phyloP scores from a whole-genome alignment of 2,797 vertebrate species.

The Zenarchopterus dispar region DNA sequence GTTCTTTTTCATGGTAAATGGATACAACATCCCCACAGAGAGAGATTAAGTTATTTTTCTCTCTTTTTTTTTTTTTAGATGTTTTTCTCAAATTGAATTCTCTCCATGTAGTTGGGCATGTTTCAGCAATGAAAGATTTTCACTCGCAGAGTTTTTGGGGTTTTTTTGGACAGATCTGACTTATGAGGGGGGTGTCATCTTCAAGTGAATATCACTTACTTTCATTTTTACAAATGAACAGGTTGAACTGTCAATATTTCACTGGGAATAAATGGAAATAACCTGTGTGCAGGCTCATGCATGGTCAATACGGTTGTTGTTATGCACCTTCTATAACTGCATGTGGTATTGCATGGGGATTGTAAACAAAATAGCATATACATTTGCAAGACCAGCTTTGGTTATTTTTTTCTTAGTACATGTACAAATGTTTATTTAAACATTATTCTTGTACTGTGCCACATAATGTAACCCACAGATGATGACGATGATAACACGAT shows the following conservation, averaged over 20 bases:
- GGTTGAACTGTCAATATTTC: constrained; percentile 17
- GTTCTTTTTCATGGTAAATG: constrained; percentile 29
- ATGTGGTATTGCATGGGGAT: constrained; percentile 77
- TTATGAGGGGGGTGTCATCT: constrained; percentile 2
- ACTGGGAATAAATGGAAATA: constrained; percentile 26
- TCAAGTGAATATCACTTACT: constrained; percentile 18
- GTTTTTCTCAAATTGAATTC: neutral
- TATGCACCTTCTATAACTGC: constrained; percentile 74
- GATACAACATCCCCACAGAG: neutral
- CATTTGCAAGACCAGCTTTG: constrained; percentile 54
- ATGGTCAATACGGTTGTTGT: constrained; percentile 59
- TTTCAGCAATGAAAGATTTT: constrained; percentile 8
- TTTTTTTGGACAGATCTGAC: neutral
- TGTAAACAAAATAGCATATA: constrained; percentile 66
- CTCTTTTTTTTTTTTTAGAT: neutral
- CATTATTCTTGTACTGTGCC: constrained; percentile 68
- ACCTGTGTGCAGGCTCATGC: constrained; percentile 43
- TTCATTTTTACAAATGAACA: constrained; percentile 12
- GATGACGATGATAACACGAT: constrained; percentile 18
- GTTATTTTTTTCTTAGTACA: constrained; percentile 50
- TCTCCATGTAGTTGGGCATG: constrained; percentile 18
- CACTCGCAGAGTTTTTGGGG: neutral
- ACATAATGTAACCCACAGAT: constrained; percentile 59
- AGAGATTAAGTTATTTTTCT: neutral
- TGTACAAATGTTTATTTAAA: constrained; percentile 73